Base-by-base conservation (phyloP, 2,113 vertebrate genomes). In the Meleagris gallopavo region DNA sequence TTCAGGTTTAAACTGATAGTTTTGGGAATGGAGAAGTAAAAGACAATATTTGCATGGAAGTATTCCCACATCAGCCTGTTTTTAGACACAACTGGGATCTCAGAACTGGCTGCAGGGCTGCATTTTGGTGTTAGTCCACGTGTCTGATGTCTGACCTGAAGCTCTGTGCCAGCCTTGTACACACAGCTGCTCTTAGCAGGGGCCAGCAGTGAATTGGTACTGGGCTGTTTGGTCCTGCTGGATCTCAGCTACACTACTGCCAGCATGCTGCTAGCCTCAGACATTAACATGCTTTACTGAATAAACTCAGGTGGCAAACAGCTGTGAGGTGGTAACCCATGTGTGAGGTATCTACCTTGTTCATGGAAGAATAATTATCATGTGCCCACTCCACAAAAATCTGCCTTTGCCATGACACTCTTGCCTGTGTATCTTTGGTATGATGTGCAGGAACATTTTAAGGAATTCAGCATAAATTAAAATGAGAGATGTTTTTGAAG, bases 81-180 rank as follows among this genome's bases (percentile, higher is more conserved):
- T 86, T 45, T 9, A 50, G 43, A 6, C 10, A 1, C 1, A 0
- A 6, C 11, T n/a, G 12, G 79, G 40, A 19, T 69, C 21, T 43
- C 34, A 72, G 62, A 34, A 38, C 34, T 54, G 67, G 43, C 29
- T 60, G 46, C 74, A 61, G 54, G 61, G 36, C 43, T 65, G 43
- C 13, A 38, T 11, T 14, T 67, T 32, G 6, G 32, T 25, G 34
- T 69, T 67, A 55, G 29, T 19, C 29, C 32, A 41, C 30, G 8
- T 0, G 1, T 22, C 34, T 5, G 25, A 80, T 0, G 1, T 22
- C 34, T 5, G 25, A 80, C 14, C 30, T 40, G 52, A 78, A 78
- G 62, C 13, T 60, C 24, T 41, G 6, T 32, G 21, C 66, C 57
- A 87, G 50, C 20, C 54, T 6, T 45, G 30, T 71, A 21, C 13